These are phyloP conservation scores for Diplodus sargus DNA, from an alignment of 2,797 vertebrate genomes.

Conservation along the genomic window DNA sequence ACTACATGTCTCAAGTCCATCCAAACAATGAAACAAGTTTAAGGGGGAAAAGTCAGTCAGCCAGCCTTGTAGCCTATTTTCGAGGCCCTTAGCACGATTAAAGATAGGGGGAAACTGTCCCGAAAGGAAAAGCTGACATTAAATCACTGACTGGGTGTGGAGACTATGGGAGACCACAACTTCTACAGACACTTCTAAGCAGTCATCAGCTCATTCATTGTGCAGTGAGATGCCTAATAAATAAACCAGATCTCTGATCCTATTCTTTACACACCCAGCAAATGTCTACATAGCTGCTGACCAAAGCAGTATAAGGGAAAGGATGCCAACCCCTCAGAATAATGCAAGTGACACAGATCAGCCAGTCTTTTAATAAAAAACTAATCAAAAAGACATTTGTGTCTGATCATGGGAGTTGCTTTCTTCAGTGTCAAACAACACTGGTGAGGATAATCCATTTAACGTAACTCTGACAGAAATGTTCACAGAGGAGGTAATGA, in stretches of 20 bases:
- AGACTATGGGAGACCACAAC: not conserved
- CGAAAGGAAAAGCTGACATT: conserved; percentile 1
- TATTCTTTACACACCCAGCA: not conserved
- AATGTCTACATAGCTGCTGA: not conserved
- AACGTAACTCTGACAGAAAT: too few species aligned
- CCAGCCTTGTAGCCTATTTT: not conserved
- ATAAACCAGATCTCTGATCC: not conserved
- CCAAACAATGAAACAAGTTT: not conserved
- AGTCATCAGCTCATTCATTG: not conserved
- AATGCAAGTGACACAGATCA: too few species aligned
- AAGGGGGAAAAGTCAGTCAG: not conserved
- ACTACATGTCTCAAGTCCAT: conserved; percentile 15
- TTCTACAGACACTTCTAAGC: not conserved
- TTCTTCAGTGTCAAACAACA: too few species aligned
- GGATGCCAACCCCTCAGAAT: not conserved
- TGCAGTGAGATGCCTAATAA: not conserved
- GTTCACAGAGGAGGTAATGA: too few species aligned
- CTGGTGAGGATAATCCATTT: too few species aligned
- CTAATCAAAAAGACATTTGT: too few species aligned
- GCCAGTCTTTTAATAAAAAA: too few species aligned
- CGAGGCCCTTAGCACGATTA: conserved; percentile 7
- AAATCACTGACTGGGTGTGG: conserved; percentile 9
- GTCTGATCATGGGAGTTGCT: too few species aligned
- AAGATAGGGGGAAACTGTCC: not conserved
- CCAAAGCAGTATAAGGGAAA: not conserved